These are phyloP conservation scores for Poeciliopsis retropinna DNA, from an alignment of 2,113 vertebrate genomes.

Conservation along the genomic window DNA sequence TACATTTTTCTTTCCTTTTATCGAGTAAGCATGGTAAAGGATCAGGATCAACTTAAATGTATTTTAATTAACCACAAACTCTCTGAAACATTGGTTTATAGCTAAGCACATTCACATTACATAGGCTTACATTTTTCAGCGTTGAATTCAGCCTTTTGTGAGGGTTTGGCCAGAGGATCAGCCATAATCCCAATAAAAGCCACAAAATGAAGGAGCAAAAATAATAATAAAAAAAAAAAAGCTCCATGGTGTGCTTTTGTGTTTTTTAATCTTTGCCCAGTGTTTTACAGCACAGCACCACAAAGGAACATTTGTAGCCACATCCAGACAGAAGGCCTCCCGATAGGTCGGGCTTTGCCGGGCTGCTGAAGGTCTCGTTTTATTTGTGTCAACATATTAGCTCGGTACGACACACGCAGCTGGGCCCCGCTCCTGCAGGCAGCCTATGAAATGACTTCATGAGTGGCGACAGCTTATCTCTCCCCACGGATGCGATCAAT, in stretches of 20 bases:
- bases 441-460: constrained; percentile 65
- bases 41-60: background rate
- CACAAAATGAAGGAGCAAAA: background rate
- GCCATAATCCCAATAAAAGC: background rate
- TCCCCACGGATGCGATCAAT: constrained; percentile 72
- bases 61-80: background rate
- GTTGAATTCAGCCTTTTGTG: background rate
- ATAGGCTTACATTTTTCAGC: background rate
- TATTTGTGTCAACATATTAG: constrained; percentile 37
- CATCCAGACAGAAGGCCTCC: background rate
- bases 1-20: background rate
- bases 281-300: background rate
- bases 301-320: background rate
- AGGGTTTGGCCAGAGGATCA: background rate
- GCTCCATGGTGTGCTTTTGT: background rate
- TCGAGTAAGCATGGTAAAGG: background rate
- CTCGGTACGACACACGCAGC: constrained; percentile 18
- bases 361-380: constrained; percentile 5
- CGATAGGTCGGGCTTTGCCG: background rate
- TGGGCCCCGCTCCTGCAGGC: constrained; percentile 18
- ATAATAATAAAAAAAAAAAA: too few species aligned
- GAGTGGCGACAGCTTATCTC: constrained; percentile 78
- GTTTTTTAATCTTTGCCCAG: background rate
- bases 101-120: background rate
- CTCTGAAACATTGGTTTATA: background rate